Evolutionary conservation across 2,797 vertebrate genomes (phyloP).

Genomic region (Tarsius wallacei): DNA sequence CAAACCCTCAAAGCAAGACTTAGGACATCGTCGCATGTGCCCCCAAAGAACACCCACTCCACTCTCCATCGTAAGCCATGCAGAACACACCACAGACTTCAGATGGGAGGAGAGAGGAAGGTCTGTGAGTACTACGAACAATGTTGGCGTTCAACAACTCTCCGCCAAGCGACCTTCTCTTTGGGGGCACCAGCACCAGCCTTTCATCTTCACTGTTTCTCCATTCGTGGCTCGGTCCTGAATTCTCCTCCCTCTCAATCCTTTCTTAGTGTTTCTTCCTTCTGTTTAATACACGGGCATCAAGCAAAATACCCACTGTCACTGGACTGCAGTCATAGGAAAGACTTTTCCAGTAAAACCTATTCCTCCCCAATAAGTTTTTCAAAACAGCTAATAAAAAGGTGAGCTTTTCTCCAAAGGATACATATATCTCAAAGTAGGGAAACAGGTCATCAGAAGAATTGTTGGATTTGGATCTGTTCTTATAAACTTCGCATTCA

Average conservation of each 20-base stretch:
- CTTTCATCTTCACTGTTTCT: not conserved
- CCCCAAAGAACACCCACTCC: not conserved
- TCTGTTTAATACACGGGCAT: not conserved
- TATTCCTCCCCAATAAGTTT: constrained; percentile 14
- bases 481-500: constrained; percentile 17
- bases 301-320: not conserved
- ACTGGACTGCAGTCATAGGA: not conserved
- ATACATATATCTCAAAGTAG: not conserved
- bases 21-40: not conserved
- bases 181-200: not conserved
- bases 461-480: not conserved
- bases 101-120: not conserved
- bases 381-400: not conserved
- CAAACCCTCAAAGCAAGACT: not conserved
- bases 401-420: not conserved
- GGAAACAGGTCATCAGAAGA: constrained; percentile 6
- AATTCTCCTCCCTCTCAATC: not conserved
- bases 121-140: not conserved
- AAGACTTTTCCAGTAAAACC: not conserved
- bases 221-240: not conserved
- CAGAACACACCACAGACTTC: not conserved
- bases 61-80: not conserved
- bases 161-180: not conserved
- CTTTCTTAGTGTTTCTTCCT: not conserved
- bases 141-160: not conserved